Evolutionary conservation across 1,140 invertebrate genomes (phyloP), one percentile per base, ranked within the genome.

Genomic region (Formica exsecta): DNA sequence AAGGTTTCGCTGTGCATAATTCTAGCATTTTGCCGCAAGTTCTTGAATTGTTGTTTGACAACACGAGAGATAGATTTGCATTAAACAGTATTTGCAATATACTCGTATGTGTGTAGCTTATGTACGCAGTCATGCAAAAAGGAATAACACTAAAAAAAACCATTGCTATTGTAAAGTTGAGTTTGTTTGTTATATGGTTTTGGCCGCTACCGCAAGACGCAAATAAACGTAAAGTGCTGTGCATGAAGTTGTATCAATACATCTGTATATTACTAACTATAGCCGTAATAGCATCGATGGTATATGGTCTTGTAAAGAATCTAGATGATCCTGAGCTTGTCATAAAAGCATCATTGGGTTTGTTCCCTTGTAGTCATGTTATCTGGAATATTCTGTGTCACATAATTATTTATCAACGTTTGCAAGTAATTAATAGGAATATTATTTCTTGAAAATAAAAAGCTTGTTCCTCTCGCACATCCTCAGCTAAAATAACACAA

Each of bases 141-240:
- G 61, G 13, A 73, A 13, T 81, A 61, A 73, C 79, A 19, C 13
- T 81, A n/a, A 81, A 59, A 44, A 71, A 81, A 5, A 11, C 54
- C 19, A 61, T 81, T 22, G 22, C 66, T 13, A 13, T 61, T 25
- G 36, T 81, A 6, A 81, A 81, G 25, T 81, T 81, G 4, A 81
- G 79, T 61, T n/a, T 81, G 3, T 73, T 81, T 11, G 22, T 81
- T 61, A 73, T 61, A 61, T 81, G 79, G 79, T 81, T 71, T 73
- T 81, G 66, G 79, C 79, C 79, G 8, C 9, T 81, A 32, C 51
- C 79, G 9, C 19, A 32, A 9, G 44, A 41, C 3, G 2, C 66
- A 5, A 44, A 22, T 44, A 81, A 71, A 61, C 13, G 19, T 3
- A 81, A 81, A 61, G 3, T 81, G 6, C 7, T 73, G 9, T 73